Percentiles rank a stretch among this genome's conserved stretches.
Conservation (phyloP, 2,797 vertebrate species). For the Smutsia temminckii region DNA sequence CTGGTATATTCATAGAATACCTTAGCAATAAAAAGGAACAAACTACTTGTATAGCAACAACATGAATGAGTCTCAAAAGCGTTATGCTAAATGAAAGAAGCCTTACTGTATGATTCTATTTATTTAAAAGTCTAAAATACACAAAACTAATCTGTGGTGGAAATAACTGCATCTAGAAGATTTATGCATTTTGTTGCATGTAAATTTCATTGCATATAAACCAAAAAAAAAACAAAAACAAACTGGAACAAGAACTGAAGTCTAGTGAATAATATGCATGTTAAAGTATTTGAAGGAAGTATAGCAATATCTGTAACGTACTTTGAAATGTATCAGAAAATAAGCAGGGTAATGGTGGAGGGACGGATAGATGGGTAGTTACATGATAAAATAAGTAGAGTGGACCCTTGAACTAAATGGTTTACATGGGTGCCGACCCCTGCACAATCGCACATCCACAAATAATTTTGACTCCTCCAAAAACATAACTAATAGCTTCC, state of each 20-base stretch:
- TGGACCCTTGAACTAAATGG: too few species aligned
- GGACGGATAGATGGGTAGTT: background rate
- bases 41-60: background rate
- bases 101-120: background rate
- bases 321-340: background rate
- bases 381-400: background rate
- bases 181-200: background rate
- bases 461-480: too few species aligned
- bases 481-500: too few species aligned
- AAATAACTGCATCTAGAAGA: background rate
- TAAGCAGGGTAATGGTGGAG: background rate
- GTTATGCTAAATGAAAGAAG: background rate
- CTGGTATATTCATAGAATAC: background rate
- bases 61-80: background rate
- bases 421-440: too few species aligned
- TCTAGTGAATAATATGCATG: background rate
- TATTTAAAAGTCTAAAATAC: background rate
- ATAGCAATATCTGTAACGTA: background rate
- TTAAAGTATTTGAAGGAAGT: background rate
- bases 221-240: background rate
- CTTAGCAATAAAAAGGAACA: background rate
- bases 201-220: background rate
- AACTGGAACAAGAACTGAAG: background rate
- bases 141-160: background rate
- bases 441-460: too few species aligned